Evolutionary conservation across 1,140 invertebrate species (phyloP).

Genomic region (Portunus trituberculatus): DNA sequence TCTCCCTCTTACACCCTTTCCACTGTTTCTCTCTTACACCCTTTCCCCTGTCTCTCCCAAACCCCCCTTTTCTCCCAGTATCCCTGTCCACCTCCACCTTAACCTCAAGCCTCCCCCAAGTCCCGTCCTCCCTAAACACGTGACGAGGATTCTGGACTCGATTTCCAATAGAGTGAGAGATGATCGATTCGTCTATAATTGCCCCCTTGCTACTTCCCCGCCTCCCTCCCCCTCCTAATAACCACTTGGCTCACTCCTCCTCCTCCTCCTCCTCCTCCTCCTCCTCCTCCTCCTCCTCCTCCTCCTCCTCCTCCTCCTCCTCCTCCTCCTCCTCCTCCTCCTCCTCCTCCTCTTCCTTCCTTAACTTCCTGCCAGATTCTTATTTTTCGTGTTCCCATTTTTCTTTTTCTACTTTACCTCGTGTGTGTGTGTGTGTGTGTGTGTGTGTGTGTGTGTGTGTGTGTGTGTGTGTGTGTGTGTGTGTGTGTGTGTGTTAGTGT

Average conservation of each 20-base stretch:
- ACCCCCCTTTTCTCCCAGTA: not conserved
- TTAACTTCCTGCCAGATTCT: too few species aligned
- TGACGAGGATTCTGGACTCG: conserved; percentile 12
- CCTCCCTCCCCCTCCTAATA: not conserved
- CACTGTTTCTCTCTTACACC: not conserved
- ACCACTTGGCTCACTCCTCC: not conserved
- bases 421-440: too few species aligned
- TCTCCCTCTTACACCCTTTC: not conserved
- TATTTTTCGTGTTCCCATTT: too few species aligned
- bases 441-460: not conserved
- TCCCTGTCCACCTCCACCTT: not conserved
- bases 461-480: not conserved
- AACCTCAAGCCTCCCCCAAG: not conserved
- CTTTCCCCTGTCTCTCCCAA: not conserved
- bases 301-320: not conserved
- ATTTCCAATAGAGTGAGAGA: conserved; percentile 24
- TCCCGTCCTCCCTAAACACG: not conserved
- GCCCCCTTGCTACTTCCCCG: not conserved
- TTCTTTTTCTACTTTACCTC: too few species aligned
- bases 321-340: not conserved
- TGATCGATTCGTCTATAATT: conserved; percentile 40
- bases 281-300: not conserved
- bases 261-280: not conserved
- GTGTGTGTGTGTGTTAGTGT: not conserved
- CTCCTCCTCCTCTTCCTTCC: not conserved